Percentiles rank a stretch among this genome's conserved stretches.
Evolutionary conservation across 2,113 vertebrate genomes (phyloP).

Genomic region (Misgurnus anguillicaudatus): DNA sequence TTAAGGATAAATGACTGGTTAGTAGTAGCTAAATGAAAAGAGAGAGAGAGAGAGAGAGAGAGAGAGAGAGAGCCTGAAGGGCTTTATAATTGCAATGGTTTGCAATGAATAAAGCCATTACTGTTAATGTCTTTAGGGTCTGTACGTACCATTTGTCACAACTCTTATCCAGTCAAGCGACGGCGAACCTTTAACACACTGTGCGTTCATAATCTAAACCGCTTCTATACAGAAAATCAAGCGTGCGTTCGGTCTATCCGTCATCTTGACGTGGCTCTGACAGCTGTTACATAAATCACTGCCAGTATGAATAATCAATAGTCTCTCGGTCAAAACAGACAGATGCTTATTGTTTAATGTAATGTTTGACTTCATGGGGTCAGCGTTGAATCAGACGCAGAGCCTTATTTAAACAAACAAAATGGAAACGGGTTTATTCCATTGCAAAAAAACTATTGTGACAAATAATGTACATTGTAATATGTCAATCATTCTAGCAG

Average conservation of each 20-base stretch:
- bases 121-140: slow-evolving; percentile 68
- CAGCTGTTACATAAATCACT: slow-evolving; percentile 11
- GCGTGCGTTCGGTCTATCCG: neutral
- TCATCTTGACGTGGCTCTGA: slow-evolving; percentile 28
- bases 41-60: slow-evolving; percentile 17
- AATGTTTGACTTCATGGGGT: neutral
- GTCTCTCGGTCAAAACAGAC: slow-evolving; percentile 18
- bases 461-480: neutral
- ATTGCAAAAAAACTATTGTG: slow-evolving; percentile 1
- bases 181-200: slow-evolving; percentile 20
- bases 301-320: neutral
- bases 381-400: neutral
- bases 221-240: slow-evolving; percentile 22
- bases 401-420: neutral
- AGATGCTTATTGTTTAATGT: slow-evolving; percentile 9
- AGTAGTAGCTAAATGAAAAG: neutral
- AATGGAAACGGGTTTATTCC: neutral
- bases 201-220: slow-evolving; percentile 5
- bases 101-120: slow-evolving; percentile 72
- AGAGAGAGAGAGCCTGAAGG: slow-evolving; percentile 35
- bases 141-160: slow-evolving; percentile 62
- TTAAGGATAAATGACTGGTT: slow-evolving; percentile 14
- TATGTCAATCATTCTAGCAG: neutral
- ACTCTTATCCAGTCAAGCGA: slow-evolving; percentile 56
- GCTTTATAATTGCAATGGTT: slow-evolving; percentile 66